These are phyloP conservation scores for Mus musculus DNA, from an alignment of 2,113 vertebrate genomes.

Conservation along the genomic window GRCm39 chr3:108321501-108322000, in stretches of 20 bases:
- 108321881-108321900: slow-evolving; percentile 96
- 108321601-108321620: slow-evolving; percentile 96
- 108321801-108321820: slow-evolving; percentile 79
- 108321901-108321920: slow-evolving; percentile 96
- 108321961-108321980: slow-evolving; percentile 93
- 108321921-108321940: slow-evolving; percentile 96
- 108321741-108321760: slow-evolving; percentile 94
- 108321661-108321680: slow-evolving; percentile 93
- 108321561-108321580: slow-evolving; percentile 90
- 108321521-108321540: slow-evolving; percentile 93
- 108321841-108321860: slow-evolving; percentile 93
- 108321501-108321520: slow-evolving; percentile 97
- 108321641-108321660: slow-evolving; percentile 92
- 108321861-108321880: slow-evolving; percentile 96
- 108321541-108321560: slow-evolving; percentile 93
- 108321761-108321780: slow-evolving; percentile 94
- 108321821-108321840: slow-evolving; percentile 95
- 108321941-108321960: slow-evolving; percentile 95
- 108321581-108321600: slow-evolving; percentile 93
- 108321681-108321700: slow-evolving; percentile 95
- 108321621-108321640: slow-evolving; percentile 97
- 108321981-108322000: slow-evolving; percentile 96
- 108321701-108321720: slow-evolving; percentile 92
- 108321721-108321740: slow-evolving; percentile 92
- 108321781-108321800: slow-evolving; percentile 94